Percentiles rank a stretch among this genome's conserved stretches.
phyloP scores from a whole-genome alignment of 2,113 vertebrate species.

The Calcarius ornatus region DNA sequence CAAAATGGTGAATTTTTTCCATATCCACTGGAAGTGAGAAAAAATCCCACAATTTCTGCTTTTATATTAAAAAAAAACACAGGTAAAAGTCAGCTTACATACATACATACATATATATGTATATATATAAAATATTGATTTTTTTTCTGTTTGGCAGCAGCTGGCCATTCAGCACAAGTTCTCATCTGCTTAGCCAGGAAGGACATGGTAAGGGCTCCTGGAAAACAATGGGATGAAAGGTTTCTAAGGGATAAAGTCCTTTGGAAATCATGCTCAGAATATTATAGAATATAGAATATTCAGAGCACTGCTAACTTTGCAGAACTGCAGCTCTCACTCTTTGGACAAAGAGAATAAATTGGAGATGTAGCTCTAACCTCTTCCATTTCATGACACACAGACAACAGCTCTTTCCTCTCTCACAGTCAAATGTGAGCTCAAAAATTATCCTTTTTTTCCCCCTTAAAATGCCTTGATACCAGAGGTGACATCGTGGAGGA shows the following conservation, averaged over 20 bases:
- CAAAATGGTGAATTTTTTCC: neutral
- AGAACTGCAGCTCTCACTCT: neutral
- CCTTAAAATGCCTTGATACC: neutral
- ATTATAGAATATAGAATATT: neutral
- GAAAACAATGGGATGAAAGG: neutral
- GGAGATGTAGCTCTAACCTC: neutral
- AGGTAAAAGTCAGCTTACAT: neutral
- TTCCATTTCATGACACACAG: neutral
- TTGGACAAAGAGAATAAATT: neutral
- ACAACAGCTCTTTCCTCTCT: neutral
- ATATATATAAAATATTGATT: no score
- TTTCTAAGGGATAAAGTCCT: neutral
- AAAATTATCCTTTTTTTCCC: neutral
- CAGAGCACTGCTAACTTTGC: neutral
- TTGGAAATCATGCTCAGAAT: neutral
- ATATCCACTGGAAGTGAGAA: neutral
- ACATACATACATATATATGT: no score
- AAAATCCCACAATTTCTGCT: neutral
- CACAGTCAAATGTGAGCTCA: neutral
- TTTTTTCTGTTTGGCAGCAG: neutral
- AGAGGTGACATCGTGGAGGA: neutral
- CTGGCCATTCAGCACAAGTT: neutral
- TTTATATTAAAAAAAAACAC: neutral
- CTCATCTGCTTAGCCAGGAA: neutral
- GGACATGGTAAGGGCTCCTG: rapidly evolving